Conservation (phyloP, 2,113 vertebrate genomes). For the Lampris megalopsis region DNA sequence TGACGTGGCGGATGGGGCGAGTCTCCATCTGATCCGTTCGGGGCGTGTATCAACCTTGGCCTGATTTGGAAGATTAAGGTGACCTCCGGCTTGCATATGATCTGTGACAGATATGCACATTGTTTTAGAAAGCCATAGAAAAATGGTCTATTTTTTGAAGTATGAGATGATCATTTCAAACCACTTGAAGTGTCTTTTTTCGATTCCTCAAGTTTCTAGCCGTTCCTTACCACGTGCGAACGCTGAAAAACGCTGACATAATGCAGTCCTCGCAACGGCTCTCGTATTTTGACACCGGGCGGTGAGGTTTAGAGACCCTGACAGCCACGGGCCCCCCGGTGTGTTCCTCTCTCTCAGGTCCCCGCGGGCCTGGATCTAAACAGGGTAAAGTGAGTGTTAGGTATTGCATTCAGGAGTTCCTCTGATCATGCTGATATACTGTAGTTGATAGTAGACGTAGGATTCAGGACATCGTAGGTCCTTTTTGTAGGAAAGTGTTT, state of each 20-base stretch:
- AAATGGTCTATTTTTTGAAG: slow-evolving; percentile 63
- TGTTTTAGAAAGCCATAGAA: slow-evolving; percentile 60
- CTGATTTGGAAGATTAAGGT: slow-evolving; percentile 29
- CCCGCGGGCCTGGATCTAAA: slow-evolving; percentile 88
- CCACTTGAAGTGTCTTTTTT: slow-evolving; percentile 55
- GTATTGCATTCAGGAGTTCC: slow-evolving; percentile 82
- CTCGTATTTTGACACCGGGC: slow-evolving; percentile 66
- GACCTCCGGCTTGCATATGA: slow-evolving; percentile 40
- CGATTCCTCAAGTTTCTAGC: slow-evolving; percentile 35
- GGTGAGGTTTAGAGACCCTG: slow-evolving; percentile 60
- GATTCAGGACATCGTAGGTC: slow-evolving; percentile 85
- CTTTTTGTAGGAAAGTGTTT: slow-evolving; percentile 82
- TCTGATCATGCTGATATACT: slow-evolving; percentile 88
- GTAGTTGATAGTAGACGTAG: slow-evolving; percentile 80
- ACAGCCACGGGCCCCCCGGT: slow-evolving; percentile 72
- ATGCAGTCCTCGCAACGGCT: slow-evolving; percentile 68
- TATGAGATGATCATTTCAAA: slow-evolving; percentile 64
- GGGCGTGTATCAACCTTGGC: slow-evolving; percentile 13
- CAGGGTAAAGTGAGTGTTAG: slow-evolving; percentile 96
- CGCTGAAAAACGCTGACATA: slow-evolving; percentile 62
- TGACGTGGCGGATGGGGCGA: neutral
- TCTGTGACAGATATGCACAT: slow-evolving; percentile 69
- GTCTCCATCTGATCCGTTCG: neutral
- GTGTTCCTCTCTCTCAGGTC: slow-evolving; percentile 87
- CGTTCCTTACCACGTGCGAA: slow-evolving; percentile 39